These are phyloP conservation scores for Drosophila repleta DNA, from an alignment of 1,140 invertebrate genomes.

Conservation along the genomic window DNA sequence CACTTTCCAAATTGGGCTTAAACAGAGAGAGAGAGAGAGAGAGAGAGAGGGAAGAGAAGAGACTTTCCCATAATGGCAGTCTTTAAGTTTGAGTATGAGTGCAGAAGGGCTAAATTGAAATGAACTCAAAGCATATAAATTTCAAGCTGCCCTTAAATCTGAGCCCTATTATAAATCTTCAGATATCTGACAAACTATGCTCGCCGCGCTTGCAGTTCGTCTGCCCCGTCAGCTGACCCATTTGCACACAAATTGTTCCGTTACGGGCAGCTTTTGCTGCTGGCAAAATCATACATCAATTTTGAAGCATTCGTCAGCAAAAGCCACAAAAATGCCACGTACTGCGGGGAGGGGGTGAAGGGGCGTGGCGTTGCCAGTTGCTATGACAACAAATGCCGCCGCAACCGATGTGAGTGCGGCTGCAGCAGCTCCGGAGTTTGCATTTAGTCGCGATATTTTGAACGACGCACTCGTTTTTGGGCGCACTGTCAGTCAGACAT, in stretches of 20 bases:
- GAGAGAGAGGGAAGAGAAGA: neutral
- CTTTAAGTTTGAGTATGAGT: neutral
- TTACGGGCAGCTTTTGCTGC: slow-evolving; percentile 22
- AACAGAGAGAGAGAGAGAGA: neutral
- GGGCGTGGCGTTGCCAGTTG: slow-evolving; percentile 5
- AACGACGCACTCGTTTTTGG: slow-evolving; percentile 39
- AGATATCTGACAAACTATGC: slow-evolving; percentile 37
- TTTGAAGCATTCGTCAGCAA: slow-evolving; percentile 72
- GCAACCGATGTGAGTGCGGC: slow-evolving; percentile 32
- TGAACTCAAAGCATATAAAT: neutral
- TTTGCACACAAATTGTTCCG: neutral
- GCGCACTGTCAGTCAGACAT: slow-evolving; percentile 33
- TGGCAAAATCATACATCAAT: slow-evolving; percentile 71
- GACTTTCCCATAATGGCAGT: slow-evolving; percentile 2
- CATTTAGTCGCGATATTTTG: slow-evolving; percentile 35
- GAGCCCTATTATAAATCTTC: slow-evolving; percentile 67
- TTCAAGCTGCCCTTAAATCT: slow-evolving; percentile 18
- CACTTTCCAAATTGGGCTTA: slow-evolving; percentile 27
- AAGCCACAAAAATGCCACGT: slow-evolving; percentile 61
- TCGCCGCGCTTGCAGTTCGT: slow-evolving; percentile 30
- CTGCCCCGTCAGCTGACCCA: neutral
- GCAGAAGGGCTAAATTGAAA: no score
- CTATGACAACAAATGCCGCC: slow-evolving; percentile 39
- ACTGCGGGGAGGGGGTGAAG: neutral
- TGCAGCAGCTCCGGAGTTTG: slow-evolving; percentile 19